These are phyloP conservation scores for Agapornis canus DNA, from an alignment of 2,797 vertebrate species.

Conservation along the genomic window DNA sequence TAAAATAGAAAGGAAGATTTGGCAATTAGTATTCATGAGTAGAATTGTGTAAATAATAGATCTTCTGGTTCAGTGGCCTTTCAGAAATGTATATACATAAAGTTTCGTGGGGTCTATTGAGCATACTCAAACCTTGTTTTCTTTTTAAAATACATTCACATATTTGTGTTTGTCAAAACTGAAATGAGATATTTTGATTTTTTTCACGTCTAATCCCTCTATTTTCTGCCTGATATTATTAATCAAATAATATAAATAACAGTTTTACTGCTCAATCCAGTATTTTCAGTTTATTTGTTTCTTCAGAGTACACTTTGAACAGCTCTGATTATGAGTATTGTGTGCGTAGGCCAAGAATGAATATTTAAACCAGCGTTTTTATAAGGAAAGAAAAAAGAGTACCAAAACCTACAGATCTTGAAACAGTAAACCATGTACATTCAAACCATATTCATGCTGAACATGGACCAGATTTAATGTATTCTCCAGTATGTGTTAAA, in stretches of 20 bases:
- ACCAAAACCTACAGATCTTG: background rate
- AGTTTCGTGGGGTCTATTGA: background rate
- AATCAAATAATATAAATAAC: background rate
- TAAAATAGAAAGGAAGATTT: background rate
- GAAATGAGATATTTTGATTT: background rate
- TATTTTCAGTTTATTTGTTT: background rate
- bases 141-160: background rate
- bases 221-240: background rate
- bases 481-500: background rate
- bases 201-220: background rate
- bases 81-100: background rate
- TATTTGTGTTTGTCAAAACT: constrained; percentile 15
- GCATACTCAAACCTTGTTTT: background rate
- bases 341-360: background rate
- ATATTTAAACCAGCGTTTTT: background rate
- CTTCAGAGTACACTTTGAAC: background rate
- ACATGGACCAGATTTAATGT: background rate
- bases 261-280: background rate
- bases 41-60: background rate
- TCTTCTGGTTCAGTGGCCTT: background rate
- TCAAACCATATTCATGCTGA: background rate
- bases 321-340: background rate
- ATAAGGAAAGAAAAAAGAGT: background rate
- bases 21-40: background rate
- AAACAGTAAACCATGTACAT: background rate